phyloP scores from a whole-genome alignment of 2,113 vertebrate genomes.

The Butastur rufipennis region DNA sequence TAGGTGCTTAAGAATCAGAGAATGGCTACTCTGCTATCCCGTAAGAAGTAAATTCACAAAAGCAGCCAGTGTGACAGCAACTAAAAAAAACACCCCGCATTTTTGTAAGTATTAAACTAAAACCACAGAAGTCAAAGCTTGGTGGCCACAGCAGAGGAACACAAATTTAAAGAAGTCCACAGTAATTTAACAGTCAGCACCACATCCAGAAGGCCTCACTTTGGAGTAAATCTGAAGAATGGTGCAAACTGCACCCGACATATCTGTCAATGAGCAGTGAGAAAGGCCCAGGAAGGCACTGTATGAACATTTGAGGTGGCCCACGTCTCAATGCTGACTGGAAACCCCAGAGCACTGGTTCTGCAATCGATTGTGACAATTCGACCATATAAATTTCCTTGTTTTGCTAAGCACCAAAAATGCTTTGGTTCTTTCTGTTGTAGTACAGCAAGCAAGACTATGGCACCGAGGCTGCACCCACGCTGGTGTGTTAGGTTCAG shows the following conservation, averaged over 20 bases:
- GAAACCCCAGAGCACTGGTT: neutral
- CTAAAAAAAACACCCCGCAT: neutral
- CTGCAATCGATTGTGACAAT: neutral
- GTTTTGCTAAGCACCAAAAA: neutral
- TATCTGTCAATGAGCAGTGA: fast-evolving
- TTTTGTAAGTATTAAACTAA: neutral
- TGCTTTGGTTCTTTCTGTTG: neutral
- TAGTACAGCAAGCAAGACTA: neutral
- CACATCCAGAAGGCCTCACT: neutral
- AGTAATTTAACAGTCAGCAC: neutral
- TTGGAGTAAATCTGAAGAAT: neutral
- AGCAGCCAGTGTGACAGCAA: neutral
- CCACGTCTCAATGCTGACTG: neutral
- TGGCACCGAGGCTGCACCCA: neutral
- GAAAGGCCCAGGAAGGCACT: neutral
- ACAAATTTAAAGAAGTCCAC: neutral
- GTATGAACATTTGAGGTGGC: fast-evolving
- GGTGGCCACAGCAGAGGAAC: neutral
- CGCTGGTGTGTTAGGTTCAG: neutral
- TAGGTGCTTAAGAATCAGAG: neutral
- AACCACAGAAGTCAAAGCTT: neutral
- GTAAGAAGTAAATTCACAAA: neutral
- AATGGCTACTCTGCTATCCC: neutral
- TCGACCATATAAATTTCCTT: neutral
- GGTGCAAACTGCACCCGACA: neutral